phyloP scores from a whole-genome alignment of 2,888 invertebrate species.

The Drosophila austrosaltans region DNA sequence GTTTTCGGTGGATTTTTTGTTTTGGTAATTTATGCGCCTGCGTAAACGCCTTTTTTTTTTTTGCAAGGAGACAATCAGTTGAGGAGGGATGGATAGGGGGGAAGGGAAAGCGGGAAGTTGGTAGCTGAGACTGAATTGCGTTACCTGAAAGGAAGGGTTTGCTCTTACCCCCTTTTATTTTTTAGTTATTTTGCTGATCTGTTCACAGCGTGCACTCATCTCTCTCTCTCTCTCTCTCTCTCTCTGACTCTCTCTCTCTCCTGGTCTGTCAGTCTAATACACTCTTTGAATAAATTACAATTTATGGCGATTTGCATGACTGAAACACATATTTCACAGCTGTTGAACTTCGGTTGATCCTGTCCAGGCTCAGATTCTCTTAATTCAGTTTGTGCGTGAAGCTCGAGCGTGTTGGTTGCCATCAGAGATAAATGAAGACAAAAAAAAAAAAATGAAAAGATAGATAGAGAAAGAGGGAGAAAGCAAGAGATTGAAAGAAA shows the following conservation, averaged over 20 bases:
- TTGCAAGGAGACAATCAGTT: constrained; percentile 21
- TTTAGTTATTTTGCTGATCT: not conserved
- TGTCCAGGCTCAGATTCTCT: constrained; percentile 7
- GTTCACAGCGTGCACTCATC: constrained; percentile 47
- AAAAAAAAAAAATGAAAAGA: constrained; percentile 1
- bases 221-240: constrained; percentile 11
- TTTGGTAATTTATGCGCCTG: constrained; percentile 80
- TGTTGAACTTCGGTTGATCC: constrained; percentile 49
- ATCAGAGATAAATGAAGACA: constrained; percentile 7
- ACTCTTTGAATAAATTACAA: constrained; percentile 78
- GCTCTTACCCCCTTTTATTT: constrained; percentile 18
- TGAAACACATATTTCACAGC: constrained; percentile 57
- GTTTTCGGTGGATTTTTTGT: constrained; percentile 4
- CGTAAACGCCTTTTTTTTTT: constrained; percentile 73
- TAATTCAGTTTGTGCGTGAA: constrained; percentile 69
- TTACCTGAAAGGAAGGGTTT: constrained; percentile 17
- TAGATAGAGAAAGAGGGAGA: constrained; percentile 3
- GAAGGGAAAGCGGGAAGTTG: constrained; percentile 37
- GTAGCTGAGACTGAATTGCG: not conserved
- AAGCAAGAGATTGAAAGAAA: not conserved
- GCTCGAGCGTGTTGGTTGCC: constrained; percentile 57
- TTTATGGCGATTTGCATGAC: constrained; percentile 81
- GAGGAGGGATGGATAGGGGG: constrained; percentile 24
- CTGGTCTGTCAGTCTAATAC: constrained; percentile 15
- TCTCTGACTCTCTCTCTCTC: not conserved